Evolutionary conservation across 2,797 vertebrate genomes (phyloP), one percentile per base, ranked within the genome.

Genomic region (Danionella dracula): DNA sequence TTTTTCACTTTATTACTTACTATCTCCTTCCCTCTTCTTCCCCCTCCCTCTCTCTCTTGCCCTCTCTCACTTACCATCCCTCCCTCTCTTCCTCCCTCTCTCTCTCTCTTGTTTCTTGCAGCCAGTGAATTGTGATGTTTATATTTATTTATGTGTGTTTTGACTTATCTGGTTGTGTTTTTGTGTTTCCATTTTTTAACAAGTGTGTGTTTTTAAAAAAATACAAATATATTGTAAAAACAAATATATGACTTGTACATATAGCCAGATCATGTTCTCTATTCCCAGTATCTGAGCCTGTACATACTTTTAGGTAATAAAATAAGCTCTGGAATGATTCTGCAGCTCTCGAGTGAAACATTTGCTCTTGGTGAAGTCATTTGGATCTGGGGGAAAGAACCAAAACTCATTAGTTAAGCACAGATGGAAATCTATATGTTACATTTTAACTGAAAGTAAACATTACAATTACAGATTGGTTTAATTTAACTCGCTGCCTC

Each of bases 111-210:
- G n/a, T n/a, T n/a, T n/a, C n/a, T n/a, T n/a, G n/a, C n/a, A n/a
- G n/a, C n/a, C n/a, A n/a, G n/a, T 83, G 87, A 27, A 27, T 27
- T 6, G 3, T 27, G 23, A 90, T 91, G 83, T 88, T 88, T 85
- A 83, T 98, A 97, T 96, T 96, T 98, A 96, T 96, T 95, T 94
- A 92, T 93, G 84, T 92, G 88, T 90, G 90, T 92, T 89, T 88
- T 92, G 84, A 86, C 86, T 86, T 82, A 77, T 89, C 89, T 90
- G 21, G 81, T 44, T 72, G 81, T 84, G 84, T 83, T 82, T 85
- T 79, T 46, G 27, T 38, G 45, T 32, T 23, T 38, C 40, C 44
- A 41, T 46, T 17, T 72, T 41, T 42, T 84, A 68, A 31, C 57
- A 70, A 72, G 65, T 82, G 78, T 80, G 83, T 84, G 77, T 82